These are phyloP conservation scores for Catostylus mosaicus DNA, from an alignment of 30 jellyfish, hydroid and myxozoan genomes.

Conservation along the genomic window DNA sequence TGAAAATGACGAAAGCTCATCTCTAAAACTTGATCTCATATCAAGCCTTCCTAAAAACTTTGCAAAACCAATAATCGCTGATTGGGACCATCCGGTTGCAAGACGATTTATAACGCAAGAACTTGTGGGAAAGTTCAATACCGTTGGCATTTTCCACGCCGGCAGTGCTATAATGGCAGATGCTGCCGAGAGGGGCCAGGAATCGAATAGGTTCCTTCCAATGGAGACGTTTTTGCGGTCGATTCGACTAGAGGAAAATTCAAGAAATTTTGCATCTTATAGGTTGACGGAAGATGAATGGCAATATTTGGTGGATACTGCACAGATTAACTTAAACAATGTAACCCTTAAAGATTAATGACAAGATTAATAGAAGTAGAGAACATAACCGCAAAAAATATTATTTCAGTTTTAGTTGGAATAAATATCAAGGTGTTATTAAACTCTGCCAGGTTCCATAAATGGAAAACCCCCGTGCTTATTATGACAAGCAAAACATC, in stretches of 20 bases:
- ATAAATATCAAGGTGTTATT: no score
- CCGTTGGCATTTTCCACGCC: slow-evolving; percentile 2
- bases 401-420: no score
- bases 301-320: slow-evolving; percentile 5
- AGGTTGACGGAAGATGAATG: slow-evolving; percentile 39
- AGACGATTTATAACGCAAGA: slow-evolving; percentile 60
- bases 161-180: slow-evolving; percentile 2
- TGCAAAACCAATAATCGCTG: slow-evolving; percentile 40
- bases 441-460: no score
- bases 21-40: slow-evolving; percentile 55
- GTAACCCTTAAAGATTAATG: background rate
- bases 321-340: background rate
- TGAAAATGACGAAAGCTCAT: slow-evolving; percentile 51
- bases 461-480: no score
- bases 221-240: slow-evolving; percentile 52
- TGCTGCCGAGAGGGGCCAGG: background rate
- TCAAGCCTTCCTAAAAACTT: slow-evolving; percentile 55
- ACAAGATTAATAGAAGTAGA: background rate
- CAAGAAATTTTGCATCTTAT: slow-evolving; percentile 21
- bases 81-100: slow-evolving; percentile 80
- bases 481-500: no score
- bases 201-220: slow-evolving; percentile 44
- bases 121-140: slow-evolving; percentile 31
- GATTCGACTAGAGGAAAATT: slow-evolving; percentile 20
- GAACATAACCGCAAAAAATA: no score